phyloP scores from a whole-genome alignment of 92 coral and sea anemone species.

The Metridium senile region DNA sequence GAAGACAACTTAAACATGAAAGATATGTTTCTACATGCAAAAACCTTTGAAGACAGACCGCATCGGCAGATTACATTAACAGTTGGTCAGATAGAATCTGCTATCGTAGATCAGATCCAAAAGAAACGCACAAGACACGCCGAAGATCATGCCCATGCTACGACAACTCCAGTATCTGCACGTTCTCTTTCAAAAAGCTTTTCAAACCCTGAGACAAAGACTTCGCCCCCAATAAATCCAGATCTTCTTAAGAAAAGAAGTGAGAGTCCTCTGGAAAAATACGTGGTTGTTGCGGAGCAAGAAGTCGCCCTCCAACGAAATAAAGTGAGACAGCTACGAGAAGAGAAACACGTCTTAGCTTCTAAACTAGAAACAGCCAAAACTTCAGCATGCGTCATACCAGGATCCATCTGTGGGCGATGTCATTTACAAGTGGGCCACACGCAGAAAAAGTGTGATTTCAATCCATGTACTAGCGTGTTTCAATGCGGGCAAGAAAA shows the following conservation, averaged over 20 bases:
- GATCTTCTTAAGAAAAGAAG: background rate
- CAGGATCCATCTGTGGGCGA: background rate
- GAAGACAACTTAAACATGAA: background rate
- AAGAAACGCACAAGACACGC: too few relatives aligned
- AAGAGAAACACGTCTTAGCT: background rate
- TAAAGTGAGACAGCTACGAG: conserved; percentile 2
- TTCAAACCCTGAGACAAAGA: conserved; percentile 5
- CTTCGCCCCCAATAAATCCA: background rate
- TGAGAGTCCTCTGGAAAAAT: conserved; percentile 3
- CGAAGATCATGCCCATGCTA: too few relatives aligned
- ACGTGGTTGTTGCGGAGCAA: conserved; percentile 1
- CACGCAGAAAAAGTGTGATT: conserved; percentile 25
- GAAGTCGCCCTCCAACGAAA: background rate
- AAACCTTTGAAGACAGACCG: conserved; percentile 11
- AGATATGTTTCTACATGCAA: conserved; percentile 8
- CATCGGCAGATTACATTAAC: conserved; percentile 4
- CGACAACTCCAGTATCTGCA: background rate
- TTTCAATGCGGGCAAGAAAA: conserved; percentile 50
- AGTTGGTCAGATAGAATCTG: conserved; percentile 6
- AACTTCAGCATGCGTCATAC: conserved; percentile 6
- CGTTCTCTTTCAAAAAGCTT: conserved; percentile 8
- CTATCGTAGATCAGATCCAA: background rate
- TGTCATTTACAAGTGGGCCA: background rate
- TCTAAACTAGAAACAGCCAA: conserved; percentile 6
- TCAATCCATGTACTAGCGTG: conserved; percentile 27